Conservation (phyloP, 2,888 invertebrate species). For the Micoletzkya japonica region DNA sequence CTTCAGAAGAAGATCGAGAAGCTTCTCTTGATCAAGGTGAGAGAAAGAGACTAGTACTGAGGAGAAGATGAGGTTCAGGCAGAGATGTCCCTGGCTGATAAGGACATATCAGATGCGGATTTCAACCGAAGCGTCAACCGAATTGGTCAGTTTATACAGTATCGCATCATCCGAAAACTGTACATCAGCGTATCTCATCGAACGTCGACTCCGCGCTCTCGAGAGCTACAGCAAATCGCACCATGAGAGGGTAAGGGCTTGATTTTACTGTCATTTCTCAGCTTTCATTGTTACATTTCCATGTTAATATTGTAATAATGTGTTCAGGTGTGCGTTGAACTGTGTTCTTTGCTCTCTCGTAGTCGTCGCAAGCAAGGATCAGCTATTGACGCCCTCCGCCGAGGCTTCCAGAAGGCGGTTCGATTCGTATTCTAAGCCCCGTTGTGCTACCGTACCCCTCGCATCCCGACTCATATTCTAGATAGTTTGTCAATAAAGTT, state of each 20-base stretch:
- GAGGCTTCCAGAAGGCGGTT: constrained; percentile 13
- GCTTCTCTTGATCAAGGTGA: constrained; percentile 11
- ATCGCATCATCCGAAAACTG: neutral
- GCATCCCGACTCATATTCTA: too few species aligned
- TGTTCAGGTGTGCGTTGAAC: constrained; percentile 16
- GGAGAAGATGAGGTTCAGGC: neutral
- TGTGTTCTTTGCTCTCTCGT: constrained; percentile 3
- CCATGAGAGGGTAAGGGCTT: constrained; percentile 12
- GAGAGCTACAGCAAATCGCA: constrained; percentile 13
- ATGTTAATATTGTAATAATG: too few species aligned
- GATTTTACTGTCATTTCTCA: neutral
- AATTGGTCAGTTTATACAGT: neutral
- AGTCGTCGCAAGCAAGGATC: constrained; percentile 18
- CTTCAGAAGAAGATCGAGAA: constrained; percentile 21
- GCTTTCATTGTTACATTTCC: too few species aligned
- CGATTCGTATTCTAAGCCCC: constrained; percentile 18
- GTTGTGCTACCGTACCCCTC: too few species aligned
- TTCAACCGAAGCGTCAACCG: constrained; percentile 3
- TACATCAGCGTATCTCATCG: constrained; percentile 16
- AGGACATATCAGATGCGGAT: neutral
- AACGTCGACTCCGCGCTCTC: constrained; percentile 9
- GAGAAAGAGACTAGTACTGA: neutral
- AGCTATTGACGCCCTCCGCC: constrained; percentile 11
- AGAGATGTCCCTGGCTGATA: neutral
- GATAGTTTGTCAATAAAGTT: too few species aligned